Evolutionary conservation across 64 coral and sea anemone genomes (phyloP), one percentile per base, ranked within the genome.

Genomic region (Cladopsammia gracilis): DNA sequence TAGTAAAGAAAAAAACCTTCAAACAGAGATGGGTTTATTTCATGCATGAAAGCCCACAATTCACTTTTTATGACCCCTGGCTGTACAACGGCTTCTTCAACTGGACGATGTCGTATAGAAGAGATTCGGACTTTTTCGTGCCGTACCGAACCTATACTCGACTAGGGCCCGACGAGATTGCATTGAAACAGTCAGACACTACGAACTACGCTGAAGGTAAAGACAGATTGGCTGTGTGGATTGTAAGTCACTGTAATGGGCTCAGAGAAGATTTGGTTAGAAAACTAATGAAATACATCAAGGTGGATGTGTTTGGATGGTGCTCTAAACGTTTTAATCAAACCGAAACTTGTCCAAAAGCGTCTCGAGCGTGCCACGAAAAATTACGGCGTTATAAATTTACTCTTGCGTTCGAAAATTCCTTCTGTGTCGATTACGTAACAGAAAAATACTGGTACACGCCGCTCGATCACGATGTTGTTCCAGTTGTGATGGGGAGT

Each of bases 391-490:
- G 83, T 11, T 91, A 91, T 43, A 95, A 95, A 73, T 95, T 95
- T 7, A 71, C 73, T 49, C 64, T 95, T 5, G 48, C 94, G 8
- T 91, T 95, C 16, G 94, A 95, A 79, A 95, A 95, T 62, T 74
- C 77, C 3, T 73, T 75, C 62, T 95, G 94, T 19, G 22, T 62
- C 3, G 94, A 95, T 48, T 95, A 95, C 62, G 87, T 95, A 34
- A 91, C 94, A 10, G 94, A 95, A 49, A 95, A 95, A 88, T 95
- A 95, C 46, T 95, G 94, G 94, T 61, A 54, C 19, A 82, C 20
- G 2, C 48, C 88, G 10, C 64, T 91, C 7, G 56, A 79, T 14
- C 73, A 86, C 62, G 53, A 87, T 51, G 91, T 73, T 49, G 46
- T 95, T 25, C 94, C 94, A 22, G 66, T 95, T 6, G 94, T 95